Evolutionary conservation across 1,140 invertebrate species (phyloP), one percentile per base, ranked within the genome.

Genomic region (Drosophila triauraria): DNA sequence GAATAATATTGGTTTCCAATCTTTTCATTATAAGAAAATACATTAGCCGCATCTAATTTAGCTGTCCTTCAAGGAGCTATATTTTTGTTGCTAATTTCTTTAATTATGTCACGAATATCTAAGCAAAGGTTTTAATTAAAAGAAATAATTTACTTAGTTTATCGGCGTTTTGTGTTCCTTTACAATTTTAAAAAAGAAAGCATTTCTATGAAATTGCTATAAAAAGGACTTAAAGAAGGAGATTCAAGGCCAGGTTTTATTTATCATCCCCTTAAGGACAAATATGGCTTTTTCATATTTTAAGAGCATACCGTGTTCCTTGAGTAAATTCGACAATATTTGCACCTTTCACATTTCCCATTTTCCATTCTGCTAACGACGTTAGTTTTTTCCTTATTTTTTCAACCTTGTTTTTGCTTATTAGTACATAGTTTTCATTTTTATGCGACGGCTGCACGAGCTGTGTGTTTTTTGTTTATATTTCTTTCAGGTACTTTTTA

Each of bases 371-470:
- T 56, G 76, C 69, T 78, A 86, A 81, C 82, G 59, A 81, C 69
- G 50, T 86, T 80, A 76, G 69, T 81, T 81, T 57, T 51, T 63
- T 70, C 53, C 53, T 35, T 40, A 40, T 61, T 71, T 80, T 78
- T 82, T 82, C 42, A 58, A 50, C 56, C 50, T 70, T 80, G 70
- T 80, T 83, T 65, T 81, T 69, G 80, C 84, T 88, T 87, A 88
- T 83, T 88, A 83, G 72, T 83, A 88, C 65, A 78, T 78, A 78
- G 76, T 78, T 83, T 65, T 81, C 72, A 74, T 87, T 87, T 86
- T 87, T 80, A 88, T 83, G 80, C 83, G 77, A 82, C 64, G 72
- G 51, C 68, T 75, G 84, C 83, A 83, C 84, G 83, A 70, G 54
- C 63, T 50, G 10, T 20, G 17, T 23, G 8, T 27, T 56, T 58